phyloP scores from a whole-genome alignment of 2,113 vertebrate genomes.

The Asarcornis scutulata region DNA sequence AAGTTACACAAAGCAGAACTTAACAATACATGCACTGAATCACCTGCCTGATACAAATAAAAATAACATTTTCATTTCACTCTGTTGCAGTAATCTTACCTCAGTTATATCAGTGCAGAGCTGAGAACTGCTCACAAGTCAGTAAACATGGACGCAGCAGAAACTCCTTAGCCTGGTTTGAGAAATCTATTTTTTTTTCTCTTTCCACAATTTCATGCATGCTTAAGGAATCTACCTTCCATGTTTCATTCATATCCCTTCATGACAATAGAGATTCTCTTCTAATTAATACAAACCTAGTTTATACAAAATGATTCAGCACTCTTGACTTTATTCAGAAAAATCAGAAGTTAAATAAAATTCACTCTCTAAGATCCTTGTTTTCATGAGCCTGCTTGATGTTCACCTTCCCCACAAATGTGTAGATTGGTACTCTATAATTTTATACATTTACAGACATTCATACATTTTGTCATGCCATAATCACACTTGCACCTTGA shows the following conservation, averaged over 20 bases:
- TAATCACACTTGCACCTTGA: neutral
- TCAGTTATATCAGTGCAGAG: neutral
- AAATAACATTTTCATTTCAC: accelerated
- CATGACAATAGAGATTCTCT: neutral
- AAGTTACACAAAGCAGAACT: neutral
- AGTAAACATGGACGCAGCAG: neutral
- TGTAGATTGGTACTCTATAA: neutral
- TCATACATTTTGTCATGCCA: neutral
- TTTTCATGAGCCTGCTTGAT: neutral
- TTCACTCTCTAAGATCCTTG: neutral
- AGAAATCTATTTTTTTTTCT: neutral
- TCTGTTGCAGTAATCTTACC: neutral
- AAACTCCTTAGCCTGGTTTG: neutral
- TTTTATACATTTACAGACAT: neutral
- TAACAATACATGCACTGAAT: neutral
- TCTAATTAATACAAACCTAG: neutral
- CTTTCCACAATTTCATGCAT: neutral
- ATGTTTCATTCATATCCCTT: neutral
- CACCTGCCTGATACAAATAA: neutral
- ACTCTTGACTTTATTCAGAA: neutral
- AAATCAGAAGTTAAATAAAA: neutral
- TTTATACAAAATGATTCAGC: neutral
- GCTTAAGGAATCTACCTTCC: neutral
- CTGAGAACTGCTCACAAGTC: neutral
- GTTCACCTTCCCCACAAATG: neutral